These are phyloP conservation scores for Sphecodes monilicornis DNA, from an alignment of 2,888 invertebrate species.

Conservation along the genomic window DNA sequence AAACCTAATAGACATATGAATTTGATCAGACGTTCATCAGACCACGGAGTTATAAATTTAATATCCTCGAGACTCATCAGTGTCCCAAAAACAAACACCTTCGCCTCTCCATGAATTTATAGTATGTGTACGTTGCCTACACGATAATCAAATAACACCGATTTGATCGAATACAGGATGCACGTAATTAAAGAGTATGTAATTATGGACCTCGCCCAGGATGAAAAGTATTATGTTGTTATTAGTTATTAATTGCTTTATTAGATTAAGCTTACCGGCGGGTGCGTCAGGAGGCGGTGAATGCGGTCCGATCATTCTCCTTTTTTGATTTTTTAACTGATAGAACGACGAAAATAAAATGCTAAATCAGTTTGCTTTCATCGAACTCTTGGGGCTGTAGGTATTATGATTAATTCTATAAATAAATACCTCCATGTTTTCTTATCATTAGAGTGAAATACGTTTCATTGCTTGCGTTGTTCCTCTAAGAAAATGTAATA, in stretches of 20 bases:
- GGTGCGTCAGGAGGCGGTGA: conserved; percentile 27
- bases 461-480: no score
- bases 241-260: conserved; percentile 79
- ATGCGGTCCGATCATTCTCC: conserved; percentile 8
- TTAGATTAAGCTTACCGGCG: conserved; percentile 75
- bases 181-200: conserved; percentile 83
- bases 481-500: no score
- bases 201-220: conserved; percentile 79
- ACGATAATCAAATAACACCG: conserved; percentile 81
- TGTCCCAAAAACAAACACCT: conserved; percentile 68
- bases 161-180: conserved; percentile 73
- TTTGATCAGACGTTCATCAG: conserved; percentile 51
- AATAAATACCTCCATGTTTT: not conserved
- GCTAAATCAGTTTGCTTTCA: not conserved
- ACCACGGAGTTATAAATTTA: conserved; percentile 61
- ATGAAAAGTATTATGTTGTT: conserved; percentile 79
- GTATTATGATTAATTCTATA: not conserved
- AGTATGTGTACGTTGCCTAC: conserved; percentile 61
- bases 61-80: conserved; percentile 50
- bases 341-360: conserved; percentile 3
- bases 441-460: no score
- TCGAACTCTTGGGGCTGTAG: not conserved
- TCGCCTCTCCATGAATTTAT: conserved; percentile 78
- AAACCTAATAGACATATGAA: conserved; percentile 10
- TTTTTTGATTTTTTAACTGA: conserved; percentile 22